phyloP scores from a whole-genome alignment of 2,888 invertebrate species.

The Margaritifera margaritifera region DNA sequence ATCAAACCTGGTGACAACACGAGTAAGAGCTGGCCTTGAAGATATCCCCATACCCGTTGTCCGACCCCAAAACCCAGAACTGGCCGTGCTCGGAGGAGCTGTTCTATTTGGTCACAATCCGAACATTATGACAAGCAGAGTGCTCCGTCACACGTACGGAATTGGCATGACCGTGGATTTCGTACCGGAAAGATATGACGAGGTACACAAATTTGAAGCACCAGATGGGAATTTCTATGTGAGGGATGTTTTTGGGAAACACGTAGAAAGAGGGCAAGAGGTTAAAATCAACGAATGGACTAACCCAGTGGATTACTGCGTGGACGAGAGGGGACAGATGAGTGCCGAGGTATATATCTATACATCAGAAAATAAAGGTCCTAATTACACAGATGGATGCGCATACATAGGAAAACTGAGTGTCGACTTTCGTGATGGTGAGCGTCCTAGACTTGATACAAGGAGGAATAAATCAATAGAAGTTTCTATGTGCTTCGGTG shows the following conservation, averaged over 20 bases:
- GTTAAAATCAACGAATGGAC: conserved; percentile 28
- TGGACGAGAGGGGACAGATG: conserved; percentile 16
- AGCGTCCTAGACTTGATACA: not conserved
- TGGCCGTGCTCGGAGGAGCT: conserved; percentile 22
- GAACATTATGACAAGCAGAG: conserved; percentile 25
- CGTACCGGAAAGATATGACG: conserved; percentile 9
- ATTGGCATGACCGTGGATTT: conserved; percentile 27
- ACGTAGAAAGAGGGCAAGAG: conserved; percentile 20
- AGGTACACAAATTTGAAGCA: conserved; percentile 20
- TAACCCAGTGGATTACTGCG: conserved; percentile 22
- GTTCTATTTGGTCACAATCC: conserved; percentile 32
- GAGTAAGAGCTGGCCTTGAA: conserved; percentile 12
- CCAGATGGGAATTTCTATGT: conserved; percentile 16
- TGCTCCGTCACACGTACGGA: conserved; percentile 26
- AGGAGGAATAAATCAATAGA: conserved; percentile 14
- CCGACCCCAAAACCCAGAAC: conserved; percentile 15
- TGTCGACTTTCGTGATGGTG: conserved; percentile 16
- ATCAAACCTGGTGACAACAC: conserved; percentile 16
- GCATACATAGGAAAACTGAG: conserved; percentile 19
- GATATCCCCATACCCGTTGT: conserved; percentile 20
- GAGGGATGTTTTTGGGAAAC: conserved; percentile 24
- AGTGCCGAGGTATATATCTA: conserved; percentile 16
- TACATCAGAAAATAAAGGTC: conserved; percentile 19
- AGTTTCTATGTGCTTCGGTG: conserved; percentile 26
- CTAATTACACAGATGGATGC: conserved; percentile 24